These are phyloP conservation scores for Amphilophus citrinellus DNA, from an alignment of 2,113 vertebrate genomes.

Conservation along the genomic window DNA sequence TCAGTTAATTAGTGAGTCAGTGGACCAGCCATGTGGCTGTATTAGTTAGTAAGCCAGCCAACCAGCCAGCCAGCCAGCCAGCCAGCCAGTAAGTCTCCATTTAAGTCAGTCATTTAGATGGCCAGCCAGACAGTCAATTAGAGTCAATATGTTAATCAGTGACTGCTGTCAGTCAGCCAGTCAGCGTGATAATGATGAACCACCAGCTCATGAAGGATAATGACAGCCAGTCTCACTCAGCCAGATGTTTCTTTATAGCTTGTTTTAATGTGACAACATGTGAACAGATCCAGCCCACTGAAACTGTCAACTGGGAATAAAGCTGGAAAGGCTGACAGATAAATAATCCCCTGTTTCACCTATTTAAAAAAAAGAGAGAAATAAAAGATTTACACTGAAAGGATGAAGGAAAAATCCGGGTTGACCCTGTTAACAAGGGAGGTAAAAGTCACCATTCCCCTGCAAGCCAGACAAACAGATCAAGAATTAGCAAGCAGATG, in stretches of 20 bases:
- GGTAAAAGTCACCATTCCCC: conserved; percentile 37
- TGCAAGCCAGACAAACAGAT: conserved; percentile 44
- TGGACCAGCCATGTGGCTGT: conserved; percentile 35
- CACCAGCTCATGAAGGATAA: conserved; percentile 52
- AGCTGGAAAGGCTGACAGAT: neutral
- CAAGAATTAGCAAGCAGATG: conserved; percentile 74
- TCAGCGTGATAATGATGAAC: conserved; percentile 53
- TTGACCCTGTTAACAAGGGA: conserved; percentile 10
- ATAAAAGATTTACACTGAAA: neutral
- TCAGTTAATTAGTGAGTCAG: conserved; percentile 69
- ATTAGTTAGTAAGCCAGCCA: conserved; percentile 57
- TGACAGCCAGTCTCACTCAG: conserved; percentile 48
- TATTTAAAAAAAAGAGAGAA: neutral
- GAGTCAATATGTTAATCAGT: conserved; percentile 76
- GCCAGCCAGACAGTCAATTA: conserved; percentile 68
- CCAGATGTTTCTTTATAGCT: conserved; percentile 46
- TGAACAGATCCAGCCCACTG: conserved; percentile 8
- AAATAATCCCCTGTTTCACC: neutral
- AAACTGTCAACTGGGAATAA: conserved; percentile 15
- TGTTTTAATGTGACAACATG: conserved; percentile 32
- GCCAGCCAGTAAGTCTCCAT: conserved; percentile 48
- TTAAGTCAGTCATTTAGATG: conserved; percentile 68
- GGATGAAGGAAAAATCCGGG: neutral
- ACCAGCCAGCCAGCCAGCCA: conserved; percentile 47
- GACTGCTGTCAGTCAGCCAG: conserved; percentile 68